Evolutionary conservation across 2,113 vertebrate genomes (phyloP).

Genomic region (Apus apus): DNA sequence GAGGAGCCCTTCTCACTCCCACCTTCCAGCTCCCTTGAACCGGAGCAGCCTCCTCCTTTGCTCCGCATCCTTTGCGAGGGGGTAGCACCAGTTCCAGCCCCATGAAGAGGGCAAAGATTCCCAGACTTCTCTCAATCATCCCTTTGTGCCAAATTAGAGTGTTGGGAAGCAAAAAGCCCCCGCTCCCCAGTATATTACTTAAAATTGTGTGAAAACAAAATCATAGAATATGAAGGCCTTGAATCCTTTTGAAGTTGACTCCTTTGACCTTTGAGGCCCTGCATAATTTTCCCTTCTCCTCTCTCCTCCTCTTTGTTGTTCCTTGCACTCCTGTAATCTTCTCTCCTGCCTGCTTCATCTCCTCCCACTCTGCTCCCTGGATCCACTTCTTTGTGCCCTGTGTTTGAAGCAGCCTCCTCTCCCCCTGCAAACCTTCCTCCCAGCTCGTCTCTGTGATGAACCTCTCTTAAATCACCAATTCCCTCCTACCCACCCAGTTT

Average conservation of each 20-base stretch:
- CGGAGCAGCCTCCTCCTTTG: neutral
- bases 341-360: constrained; percentile 8
- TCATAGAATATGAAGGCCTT: neutral
- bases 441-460: neutral
- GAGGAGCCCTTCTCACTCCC: neutral
- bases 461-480: neutral
- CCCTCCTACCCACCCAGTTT: neutral
- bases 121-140: neutral
- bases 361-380: neutral
- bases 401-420: neutral
- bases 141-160: neutral
- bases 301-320: constrained; percentile 35
- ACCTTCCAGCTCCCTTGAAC: rapidly evolving
- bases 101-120: neutral
- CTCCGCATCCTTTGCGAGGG: neutral
- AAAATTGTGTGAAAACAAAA: constrained; percentile 15
- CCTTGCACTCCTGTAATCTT: neutral
- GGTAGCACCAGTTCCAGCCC: rapidly evolving
- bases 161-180: neutral
- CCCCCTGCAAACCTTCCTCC: neutral
- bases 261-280: constrained; percentile 7
- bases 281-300: constrained; percentile 15
- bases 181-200: neutral
- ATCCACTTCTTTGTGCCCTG: neutral
- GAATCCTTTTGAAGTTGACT: constrained; percentile 62